Evolutionary conservation across 2,888 invertebrate genomes (phyloP), one percentile per base, ranked within the genome.

Genomic region (Cataglyphis rosenhaueri): DNA sequence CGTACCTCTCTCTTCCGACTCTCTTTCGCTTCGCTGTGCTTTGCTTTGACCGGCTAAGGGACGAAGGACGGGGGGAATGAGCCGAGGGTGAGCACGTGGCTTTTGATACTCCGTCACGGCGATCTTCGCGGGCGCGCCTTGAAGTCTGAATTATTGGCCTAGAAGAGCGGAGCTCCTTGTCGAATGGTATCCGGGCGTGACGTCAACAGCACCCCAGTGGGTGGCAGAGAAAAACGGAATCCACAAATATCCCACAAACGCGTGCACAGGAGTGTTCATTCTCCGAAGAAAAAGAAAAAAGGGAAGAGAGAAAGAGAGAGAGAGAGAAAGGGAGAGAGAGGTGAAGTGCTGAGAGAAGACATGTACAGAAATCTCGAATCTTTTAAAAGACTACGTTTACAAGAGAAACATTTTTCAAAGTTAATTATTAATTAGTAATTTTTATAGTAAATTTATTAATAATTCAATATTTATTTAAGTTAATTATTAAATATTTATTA

Each of bases 111-210:
- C 86, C 84, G 85, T 87, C 87, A 79, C 84, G 83, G 76, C 81
- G 87, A 87, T 90, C 86, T 90, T 90, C 89, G 85, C 89, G 88
- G 85, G 86, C 86, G 84, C 88, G 92, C 91, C 92, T 92, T 92
- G 88, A 91, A 87, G 92, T 92, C 90, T 89, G 86, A 90, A 91
- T 91, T 91, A 90, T 91, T 87, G 88, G 87, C 83, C 85, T 55
- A 88, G 90, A 88, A 88, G 88, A 85, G 84, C 88, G 88, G 84
- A 83, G 59, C 74, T 83, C 87, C 92, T 92, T 92, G 92, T 92
- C 91, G 86, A 91, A 91, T 90, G 88, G 92, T 89, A 92, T 90
- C 88, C 90, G 83, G 88, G 90, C 92, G 88, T 90, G 90, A 85
- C 88, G 89, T 89, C 90, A 82, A 88, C 88, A 89, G 85, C 87